Base-by-base conservation (phyloP, 2,113 vertebrate genomes). In the Hemibates koningsi region DNA sequence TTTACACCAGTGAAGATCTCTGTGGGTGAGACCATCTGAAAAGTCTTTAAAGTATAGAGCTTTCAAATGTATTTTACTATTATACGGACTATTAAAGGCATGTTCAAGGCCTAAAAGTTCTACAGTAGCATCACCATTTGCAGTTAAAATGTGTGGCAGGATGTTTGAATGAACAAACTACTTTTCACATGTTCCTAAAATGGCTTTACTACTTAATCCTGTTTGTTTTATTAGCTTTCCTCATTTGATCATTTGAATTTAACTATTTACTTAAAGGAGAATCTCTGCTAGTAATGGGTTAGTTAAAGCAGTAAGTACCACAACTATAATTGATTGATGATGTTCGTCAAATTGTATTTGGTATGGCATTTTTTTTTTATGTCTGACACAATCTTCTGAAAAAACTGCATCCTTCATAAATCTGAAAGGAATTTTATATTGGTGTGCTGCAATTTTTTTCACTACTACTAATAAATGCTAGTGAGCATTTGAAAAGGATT, bases 141-240 rank as follows among this genome's bases (percentile, higher is more conserved):
- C 29, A 53, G 29, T 79, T 66, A 9, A 9, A 66, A 57, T 90
- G 88, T 87, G 81, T 61, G 14, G 54, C 6, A 38, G 61, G 66
- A 71, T 32, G 76, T 56, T 80, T 86, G 68, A 53, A 66, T 80
- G 43, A 82, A 86, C 16, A 73, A 36, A 85, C 45, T 9, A 16
- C 13, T 56, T 82, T 85, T 76, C 17, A 34, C n/a, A 34, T 82
- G 63, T 1, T 84, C 17, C 81, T 57, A 61, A 89, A 81, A 63
- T 90, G 76, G 53, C 24, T 89, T 79, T 63, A 54, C 81, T 16
- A 80, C 84, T 97, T 97, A 97, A 97, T 97, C 94, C 95, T 96
- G 97, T 97, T 97, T 98, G 96, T 98, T 97, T 96, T 96, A 97
- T 98, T 97, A 97, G 97, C 95, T 97, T 81, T 92, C 97, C 96